Conservation (phyloP, 1,140 invertebrate genomes). For the Orchestia grillus region DNA sequence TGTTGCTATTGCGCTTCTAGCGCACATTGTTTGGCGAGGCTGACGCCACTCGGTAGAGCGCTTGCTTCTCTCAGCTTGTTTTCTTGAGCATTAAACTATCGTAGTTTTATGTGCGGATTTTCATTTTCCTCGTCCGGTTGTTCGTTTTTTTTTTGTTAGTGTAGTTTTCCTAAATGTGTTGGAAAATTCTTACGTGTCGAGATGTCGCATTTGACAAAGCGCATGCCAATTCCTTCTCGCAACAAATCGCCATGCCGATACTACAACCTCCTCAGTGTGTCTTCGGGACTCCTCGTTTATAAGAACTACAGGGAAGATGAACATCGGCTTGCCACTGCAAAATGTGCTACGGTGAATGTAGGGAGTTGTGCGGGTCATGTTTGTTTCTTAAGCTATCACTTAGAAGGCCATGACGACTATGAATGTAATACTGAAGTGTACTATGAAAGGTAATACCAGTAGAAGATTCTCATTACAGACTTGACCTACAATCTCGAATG, state of each 20-base stretch:
- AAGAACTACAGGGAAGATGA: not conserved
- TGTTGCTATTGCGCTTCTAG: not conserved
- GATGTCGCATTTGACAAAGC: not conserved
- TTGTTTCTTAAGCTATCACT: too few species aligned
- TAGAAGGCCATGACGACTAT: too few species aligned
- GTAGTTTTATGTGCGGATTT: not conserved
- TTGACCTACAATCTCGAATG: too few species aligned
- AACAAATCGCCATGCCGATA: not conserved
- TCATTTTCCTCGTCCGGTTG: not conserved
- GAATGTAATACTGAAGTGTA: too few species aligned
- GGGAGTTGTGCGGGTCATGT: too few species aligned
- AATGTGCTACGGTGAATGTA: too few species aligned
- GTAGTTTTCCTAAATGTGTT: not conserved
- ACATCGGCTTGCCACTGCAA: too few species aligned
- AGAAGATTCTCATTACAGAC: too few species aligned
- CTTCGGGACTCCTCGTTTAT: not conserved
- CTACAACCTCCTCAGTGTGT: not conserved
- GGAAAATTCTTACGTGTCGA: not conserved
- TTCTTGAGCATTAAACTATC: not conserved
- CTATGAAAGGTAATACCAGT: too few species aligned
- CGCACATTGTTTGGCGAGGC: not conserved
- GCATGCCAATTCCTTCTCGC: not conserved
- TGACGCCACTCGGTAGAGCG: not conserved
- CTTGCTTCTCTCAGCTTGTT: not conserved
- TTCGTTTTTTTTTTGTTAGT: too few species aligned